Conservation (phyloP, 1,140 invertebrate species). For the Drosophila miranda region DNA sequence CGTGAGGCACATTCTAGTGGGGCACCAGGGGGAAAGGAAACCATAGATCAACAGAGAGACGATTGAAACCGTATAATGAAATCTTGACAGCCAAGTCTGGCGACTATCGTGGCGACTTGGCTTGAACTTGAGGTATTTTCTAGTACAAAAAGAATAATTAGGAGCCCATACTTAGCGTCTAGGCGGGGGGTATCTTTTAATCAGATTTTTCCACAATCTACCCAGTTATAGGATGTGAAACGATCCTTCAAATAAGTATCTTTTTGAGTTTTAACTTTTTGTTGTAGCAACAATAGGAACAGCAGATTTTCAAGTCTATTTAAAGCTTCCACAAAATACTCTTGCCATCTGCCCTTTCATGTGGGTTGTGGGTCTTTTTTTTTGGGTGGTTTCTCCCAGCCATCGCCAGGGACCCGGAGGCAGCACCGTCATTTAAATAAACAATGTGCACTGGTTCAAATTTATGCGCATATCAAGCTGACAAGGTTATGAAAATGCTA, state of each 20-base stretch:
- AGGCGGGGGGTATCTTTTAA: too few species aligned
- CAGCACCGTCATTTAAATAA: constrained; percentile 73
- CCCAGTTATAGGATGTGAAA: too few species aligned
- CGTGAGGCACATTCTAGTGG: constrained; percentile 6
- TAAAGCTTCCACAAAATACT: too few species aligned
- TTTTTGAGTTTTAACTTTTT: too few species aligned
- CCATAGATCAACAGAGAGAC: neutral
- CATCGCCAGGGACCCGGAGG: constrained; percentile 18
- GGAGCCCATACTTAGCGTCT: too few species aligned
- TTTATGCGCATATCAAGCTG: constrained; percentile 79
- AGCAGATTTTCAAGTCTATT: too few species aligned
- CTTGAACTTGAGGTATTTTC: neutral
- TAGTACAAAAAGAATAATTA: too few species aligned
- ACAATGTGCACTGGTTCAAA: constrained; percentile 77
- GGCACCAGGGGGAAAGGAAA: neutral
- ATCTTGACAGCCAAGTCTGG: neutral
- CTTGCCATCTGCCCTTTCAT: constrained; percentile 4
- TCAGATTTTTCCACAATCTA: too few species aligned
- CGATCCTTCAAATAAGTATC: too few species aligned
- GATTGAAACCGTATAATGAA: neutral
- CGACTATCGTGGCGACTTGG: constrained; percentile 5
- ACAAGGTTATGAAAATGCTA: constrained; percentile 80
- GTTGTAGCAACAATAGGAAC: too few species aligned
- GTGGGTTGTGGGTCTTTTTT: constrained; percentile 8
- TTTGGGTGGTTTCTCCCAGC: constrained; percentile 18